A percentile compares a stretch with the other conserved stretches of the same genome.
These are phyloP conservation scores for Galbula dea DNA, from an alignment of 2,113 vertebrate genomes.

Conservation along the genomic window DNA sequence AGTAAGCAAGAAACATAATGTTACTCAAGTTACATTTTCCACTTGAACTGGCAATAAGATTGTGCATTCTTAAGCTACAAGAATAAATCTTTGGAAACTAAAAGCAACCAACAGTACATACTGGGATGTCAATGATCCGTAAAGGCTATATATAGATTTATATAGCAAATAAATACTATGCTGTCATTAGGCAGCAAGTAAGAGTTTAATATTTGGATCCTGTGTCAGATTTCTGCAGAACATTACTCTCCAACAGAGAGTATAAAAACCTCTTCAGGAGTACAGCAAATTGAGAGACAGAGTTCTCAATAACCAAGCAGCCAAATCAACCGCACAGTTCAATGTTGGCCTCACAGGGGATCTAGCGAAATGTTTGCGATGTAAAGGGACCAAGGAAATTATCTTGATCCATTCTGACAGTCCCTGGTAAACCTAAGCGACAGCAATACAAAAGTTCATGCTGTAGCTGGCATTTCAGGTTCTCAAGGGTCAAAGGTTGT, in stretches of 20 bases:
- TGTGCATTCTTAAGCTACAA: slow-evolving; percentile 11
- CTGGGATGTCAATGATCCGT: slow-evolving; percentile 28
- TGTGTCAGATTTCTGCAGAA: slow-evolving; percentile 27
- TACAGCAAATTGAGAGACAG: background rate
- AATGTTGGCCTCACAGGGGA: background rate
- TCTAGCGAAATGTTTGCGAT: background rate
- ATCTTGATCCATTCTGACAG: background rate
- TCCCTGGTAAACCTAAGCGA: background rate
- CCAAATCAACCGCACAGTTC: background rate
- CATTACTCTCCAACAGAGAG: slow-evolving; percentile 19
- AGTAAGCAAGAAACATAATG: slow-evolving; percentile 8
- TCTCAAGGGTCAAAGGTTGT: no score
- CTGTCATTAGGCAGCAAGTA: background rate
- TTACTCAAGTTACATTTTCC: slow-evolving; percentile 44
- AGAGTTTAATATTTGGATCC: slow-evolving; percentile 16
- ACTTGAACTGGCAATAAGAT: slow-evolving; percentile 25
- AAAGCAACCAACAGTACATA: slow-evolving; percentile 11
- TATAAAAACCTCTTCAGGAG: background rate
- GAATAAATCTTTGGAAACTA: slow-evolving; percentile 32
- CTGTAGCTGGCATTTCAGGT: background rate
- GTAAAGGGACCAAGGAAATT: background rate
- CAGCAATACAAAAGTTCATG: background rate
- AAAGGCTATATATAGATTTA: slow-evolving; percentile 45
- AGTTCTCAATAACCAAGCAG: background rate
- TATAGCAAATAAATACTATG: slow-evolving; percentile 15